Conservation (phyloP, 2,888 invertebrate species). For the Metacarcinus magister region DNA sequence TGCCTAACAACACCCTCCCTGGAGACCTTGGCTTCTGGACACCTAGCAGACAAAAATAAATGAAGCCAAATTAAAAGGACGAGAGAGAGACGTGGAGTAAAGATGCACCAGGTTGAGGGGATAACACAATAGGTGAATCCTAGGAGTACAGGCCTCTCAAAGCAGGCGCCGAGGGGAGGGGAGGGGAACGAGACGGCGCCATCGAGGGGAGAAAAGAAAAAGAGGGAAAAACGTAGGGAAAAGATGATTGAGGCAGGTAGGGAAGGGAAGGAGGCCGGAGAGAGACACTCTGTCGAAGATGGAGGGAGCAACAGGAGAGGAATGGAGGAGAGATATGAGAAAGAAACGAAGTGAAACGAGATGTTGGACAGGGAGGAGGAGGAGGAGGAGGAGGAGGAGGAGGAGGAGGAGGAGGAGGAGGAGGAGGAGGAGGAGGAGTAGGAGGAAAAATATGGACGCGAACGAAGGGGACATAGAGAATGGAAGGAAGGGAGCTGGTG, state of each 20-base stretch:
- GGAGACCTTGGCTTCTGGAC: neutral
- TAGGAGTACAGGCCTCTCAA: neutral
- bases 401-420: neutral
- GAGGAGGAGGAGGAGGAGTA: neutral
- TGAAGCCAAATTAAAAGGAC: neutral
- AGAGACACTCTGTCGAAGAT: neutral
- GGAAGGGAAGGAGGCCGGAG: neutral
- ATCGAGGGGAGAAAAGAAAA: neutral
- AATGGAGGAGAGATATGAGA: neutral
- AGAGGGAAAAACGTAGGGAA: constrained; percentile 50
- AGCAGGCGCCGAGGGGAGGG: constrained; percentile 46
- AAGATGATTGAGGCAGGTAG: constrained; percentile 31
- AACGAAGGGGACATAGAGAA: constrained; percentile 14
- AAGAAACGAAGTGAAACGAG: neutral
- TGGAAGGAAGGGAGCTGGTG: neutral
- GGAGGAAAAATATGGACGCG: constrained; percentile 28
- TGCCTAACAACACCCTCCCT: neutral
- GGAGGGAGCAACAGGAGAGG: neutral
- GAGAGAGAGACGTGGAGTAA: neutral
- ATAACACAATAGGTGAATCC: constrained; percentile 37
- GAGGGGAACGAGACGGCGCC: neutral
- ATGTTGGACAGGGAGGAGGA: neutral
- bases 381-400: neutral
- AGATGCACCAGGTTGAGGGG: constrained; percentile 21
- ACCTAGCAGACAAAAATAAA: neutral